A percentile compares a stretch with the other conserved stretches of the same genome.
Conservation (phyloP, 2,888 invertebrate genomes). For the Reticulitermes lucifugus region DNA sequence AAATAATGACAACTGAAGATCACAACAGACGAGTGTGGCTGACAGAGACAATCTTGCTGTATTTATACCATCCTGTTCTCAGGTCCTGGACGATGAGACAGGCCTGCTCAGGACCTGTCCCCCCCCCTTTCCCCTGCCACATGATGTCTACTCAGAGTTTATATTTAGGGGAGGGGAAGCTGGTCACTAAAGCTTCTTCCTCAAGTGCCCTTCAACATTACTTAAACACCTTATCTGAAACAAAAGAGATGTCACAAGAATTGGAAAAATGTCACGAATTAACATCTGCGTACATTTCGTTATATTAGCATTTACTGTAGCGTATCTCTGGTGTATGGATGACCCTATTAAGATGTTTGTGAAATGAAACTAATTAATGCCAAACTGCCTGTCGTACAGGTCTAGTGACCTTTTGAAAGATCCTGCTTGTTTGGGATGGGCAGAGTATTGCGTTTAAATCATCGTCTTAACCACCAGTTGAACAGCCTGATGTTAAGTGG, state of each 20-base stretch:
- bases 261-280: too few relatives aligned
- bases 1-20: too few relatives aligned
- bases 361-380: not conserved
- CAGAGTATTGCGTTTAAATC: not conserved
- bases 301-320: not conserved
- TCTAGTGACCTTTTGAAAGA: conserved; percentile 13
- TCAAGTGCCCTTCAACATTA: conserved; percentile 9
- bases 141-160: not conserved
- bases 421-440: not conserved
- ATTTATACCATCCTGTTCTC: conserved; percentile 11
- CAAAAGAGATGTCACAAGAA: not conserved
- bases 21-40: conserved; percentile 13
- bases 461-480: not conserved
- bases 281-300: not conserved
- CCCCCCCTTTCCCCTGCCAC: not conserved
- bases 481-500: too few relatives aligned
- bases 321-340: not conserved
- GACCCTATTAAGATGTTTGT: not conserved
- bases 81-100: not conserved
- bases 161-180: not conserved
- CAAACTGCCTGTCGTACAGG: not conserved
- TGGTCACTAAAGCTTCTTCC: not conserved
- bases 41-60: not conserved
- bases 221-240: not conserved
- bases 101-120: conserved; percentile 13